Conservation (phyloP, 2,888 invertebrate genomes). For the Exephanes ischioxanthus region DNA sequence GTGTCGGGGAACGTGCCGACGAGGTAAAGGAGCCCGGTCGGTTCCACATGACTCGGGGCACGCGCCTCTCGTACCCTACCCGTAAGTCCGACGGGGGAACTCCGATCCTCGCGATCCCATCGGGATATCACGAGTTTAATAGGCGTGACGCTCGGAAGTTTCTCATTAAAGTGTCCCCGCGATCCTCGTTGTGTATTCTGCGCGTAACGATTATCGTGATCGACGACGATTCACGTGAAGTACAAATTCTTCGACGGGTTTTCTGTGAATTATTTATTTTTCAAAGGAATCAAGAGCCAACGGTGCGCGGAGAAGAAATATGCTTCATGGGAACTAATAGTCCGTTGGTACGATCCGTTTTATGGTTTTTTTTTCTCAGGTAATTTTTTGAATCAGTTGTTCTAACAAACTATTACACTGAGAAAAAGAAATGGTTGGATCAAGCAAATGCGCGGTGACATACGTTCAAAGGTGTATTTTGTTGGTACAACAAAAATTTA, state of each 20-base stretch:
- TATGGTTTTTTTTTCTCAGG: background rate
- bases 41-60: slow-evolving; percentile 65
- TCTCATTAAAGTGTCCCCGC: slow-evolving; percentile 58
- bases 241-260: background rate
- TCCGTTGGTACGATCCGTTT: too few relatives aligned
- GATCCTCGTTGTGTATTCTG: slow-evolving; percentile 22
- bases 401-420: too few relatives aligned
- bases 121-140: slow-evolving; percentile 68
- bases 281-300: background rate
- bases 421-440: too few relatives aligned
- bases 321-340: too few relatives aligned
- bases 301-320: background rate
- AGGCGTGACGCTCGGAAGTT: slow-evolving; percentile 66
- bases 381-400: too few relatives aligned
- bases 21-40: slow-evolving; percentile 45
- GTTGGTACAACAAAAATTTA: too few relatives aligned
- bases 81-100: slow-evolving; percentile 20
- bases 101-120: slow-evolving; percentile 49
- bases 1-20: slow-evolving; percentile 44
- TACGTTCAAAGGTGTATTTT: too few relatives aligned
- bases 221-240: slow-evolving; percentile 4
- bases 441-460: too few relatives aligned
- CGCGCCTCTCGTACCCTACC: slow-evolving; percentile 60
- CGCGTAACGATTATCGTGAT: slow-evolving; percentile 21
- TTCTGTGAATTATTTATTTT: background rate